phyloP scores from a whole-genome alignment of 1,140 invertebrate species.

The Trichogramma pretiosum region DNA sequence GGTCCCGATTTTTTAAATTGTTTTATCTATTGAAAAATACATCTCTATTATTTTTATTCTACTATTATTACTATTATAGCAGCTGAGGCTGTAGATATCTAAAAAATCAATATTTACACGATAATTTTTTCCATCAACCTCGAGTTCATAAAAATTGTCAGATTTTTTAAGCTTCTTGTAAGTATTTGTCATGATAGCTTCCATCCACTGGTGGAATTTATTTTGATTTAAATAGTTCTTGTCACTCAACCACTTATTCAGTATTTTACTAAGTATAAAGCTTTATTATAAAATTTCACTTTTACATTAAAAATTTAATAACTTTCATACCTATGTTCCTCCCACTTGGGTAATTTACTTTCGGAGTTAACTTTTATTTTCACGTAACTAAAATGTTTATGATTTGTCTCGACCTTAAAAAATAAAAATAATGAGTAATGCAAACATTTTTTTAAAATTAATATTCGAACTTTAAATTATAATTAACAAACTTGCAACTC shows the following conservation, averaged over 20 bases:
- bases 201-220: conserved; percentile 40
- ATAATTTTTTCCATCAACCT: neutral
- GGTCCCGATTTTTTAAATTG: conserved; percentile 36
- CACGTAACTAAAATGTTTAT: conserved; percentile 13
- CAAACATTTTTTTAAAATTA: neutral
- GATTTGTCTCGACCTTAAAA: conserved; percentile 10
- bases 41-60: too few species aligned
- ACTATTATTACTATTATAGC: too few species aligned
- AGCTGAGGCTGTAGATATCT: too few species aligned
- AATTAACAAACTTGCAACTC: neutral
- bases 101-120: conserved; percentile 3
- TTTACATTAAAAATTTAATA: neutral
- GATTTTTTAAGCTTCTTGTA: conserved; percentile 24
- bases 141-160: neutral
- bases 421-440: neutral
- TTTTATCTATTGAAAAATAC: neutral
- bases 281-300: neutral
- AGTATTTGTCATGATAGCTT: conserved; percentile 34
- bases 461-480: neutral
- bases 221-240: conserved; percentile 40
- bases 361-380: conserved; percentile 17
- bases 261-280: conserved; percentile 28
- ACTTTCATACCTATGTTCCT: conserved; percentile 8
- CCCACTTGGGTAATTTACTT: conserved; percentile 16
- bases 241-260: conserved; percentile 32